Evolutionary conservation across 2,113 vertebrate genomes (phyloP).

Genomic region (Nannospalax galili): DNA sequence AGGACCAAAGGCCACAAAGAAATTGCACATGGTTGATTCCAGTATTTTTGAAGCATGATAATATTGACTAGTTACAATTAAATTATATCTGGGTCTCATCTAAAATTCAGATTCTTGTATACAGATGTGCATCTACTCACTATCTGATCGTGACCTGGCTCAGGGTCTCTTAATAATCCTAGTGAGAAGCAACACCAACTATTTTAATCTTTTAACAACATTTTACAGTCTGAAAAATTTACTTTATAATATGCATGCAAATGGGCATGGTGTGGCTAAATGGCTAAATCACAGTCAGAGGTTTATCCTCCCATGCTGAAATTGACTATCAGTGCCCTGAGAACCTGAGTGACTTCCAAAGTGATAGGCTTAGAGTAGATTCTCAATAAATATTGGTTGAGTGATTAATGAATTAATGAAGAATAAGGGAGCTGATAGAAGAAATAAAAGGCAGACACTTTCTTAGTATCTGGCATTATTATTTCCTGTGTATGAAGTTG

Average conservation of each 20-base stretch:
- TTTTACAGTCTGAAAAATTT: not conserved
- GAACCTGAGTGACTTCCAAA: not conserved
- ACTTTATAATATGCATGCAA: not conserved
- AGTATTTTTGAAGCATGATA: not conserved
- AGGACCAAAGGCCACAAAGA: not conserved
- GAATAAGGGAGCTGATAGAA: not conserved
- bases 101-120: not conserved
- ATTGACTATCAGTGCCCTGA: not conserved
- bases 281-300: not conserved
- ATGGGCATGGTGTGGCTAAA: not conserved
- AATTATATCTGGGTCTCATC: not conserved
- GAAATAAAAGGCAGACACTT: not conserved
- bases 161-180: not conserved
- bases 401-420: not conserved
- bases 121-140: not conserved
- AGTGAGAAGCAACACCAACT: not conserved
- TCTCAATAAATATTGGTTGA: not conserved
- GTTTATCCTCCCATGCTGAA: not conserved
- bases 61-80: not conserved
- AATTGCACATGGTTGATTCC: not conserved
- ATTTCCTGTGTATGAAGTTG: not conserved
- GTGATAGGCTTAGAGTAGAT: not conserved
- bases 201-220: not conserved
- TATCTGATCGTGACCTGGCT: not conserved
- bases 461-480: not conserved